A percentile compares a stretch with the other conserved stretches of the same genome.
Evolutionary conservation across 2,113 vertebrate species (phyloP).

Genomic region (Scortum barcoo): DNA sequence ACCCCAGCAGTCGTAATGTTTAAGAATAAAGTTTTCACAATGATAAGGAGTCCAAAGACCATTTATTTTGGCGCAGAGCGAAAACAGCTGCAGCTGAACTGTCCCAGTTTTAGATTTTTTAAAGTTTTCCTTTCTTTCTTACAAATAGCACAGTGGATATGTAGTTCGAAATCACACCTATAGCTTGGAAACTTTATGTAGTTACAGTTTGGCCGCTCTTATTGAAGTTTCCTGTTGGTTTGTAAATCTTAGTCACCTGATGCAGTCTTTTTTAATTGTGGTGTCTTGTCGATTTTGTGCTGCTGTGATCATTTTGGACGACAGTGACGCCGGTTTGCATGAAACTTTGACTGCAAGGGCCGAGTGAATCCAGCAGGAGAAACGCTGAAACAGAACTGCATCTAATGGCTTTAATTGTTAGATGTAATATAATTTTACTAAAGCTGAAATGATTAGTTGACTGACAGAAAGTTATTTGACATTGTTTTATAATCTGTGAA

Average conservation of each 20-base stretch:
- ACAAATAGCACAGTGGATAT: neutral
- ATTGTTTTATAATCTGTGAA: too few relatives aligned
- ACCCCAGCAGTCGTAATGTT: neutral
- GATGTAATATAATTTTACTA: neutral
- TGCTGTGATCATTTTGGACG: neutral
- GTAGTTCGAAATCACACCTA: neutral
- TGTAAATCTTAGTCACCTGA: too few relatives aligned
- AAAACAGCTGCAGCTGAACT: neutral
- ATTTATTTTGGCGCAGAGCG: neutral
- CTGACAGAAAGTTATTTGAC: neutral
- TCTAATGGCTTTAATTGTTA: neutral
- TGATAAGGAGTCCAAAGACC: neutral
- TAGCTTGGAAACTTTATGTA: neutral
- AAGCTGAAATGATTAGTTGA: neutral
- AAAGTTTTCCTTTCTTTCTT: neutral
- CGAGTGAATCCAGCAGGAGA: neutral
- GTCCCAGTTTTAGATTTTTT: neutral
- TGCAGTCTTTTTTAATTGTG: too few relatives aligned
- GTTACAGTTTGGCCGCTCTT: neutral
- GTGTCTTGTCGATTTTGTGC: neutral
- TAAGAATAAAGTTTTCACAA: neutral
- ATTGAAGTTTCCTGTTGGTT: neutral
- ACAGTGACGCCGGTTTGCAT: neutral
- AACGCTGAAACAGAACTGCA: neutral
- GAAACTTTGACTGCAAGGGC: neutral